phyloP scores from a whole-genome alignment of 2,888 invertebrate genomes.

The Arge pagana region DNA sequence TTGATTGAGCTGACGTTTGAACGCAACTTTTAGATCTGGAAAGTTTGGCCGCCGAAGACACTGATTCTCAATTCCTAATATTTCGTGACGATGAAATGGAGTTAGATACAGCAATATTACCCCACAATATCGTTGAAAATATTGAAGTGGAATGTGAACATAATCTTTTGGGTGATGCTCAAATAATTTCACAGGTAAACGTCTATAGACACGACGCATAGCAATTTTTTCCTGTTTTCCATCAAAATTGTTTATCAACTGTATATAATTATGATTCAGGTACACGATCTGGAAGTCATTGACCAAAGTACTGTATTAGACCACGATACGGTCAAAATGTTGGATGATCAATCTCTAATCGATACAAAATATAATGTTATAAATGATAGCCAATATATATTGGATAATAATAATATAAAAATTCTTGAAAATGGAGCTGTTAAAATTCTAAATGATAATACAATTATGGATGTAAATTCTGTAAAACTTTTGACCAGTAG shows the following conservation, averaged over 20 bases:
- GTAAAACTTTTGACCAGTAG: slow-evolving; percentile 44
- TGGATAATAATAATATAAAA: slow-evolving; percentile 46
- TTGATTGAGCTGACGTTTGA: slow-evolving; percentile 15
- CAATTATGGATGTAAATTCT: slow-evolving; percentile 44
- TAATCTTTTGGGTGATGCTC: slow-evolving; percentile 43
- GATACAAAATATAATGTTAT: slow-evolving; percentile 44
- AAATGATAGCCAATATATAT: slow-evolving; percentile 42
- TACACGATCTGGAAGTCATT: slow-evolving; percentile 48
- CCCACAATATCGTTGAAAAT: slow-evolving; percentile 44
- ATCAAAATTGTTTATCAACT: background rate
- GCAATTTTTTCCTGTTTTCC: background rate
- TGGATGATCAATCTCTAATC: slow-evolving; percentile 43
- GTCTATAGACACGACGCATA: slow-evolving; percentile 5
- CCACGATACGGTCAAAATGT: slow-evolving; percentile 41
- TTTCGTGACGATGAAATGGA: slow-evolving; percentile 52
- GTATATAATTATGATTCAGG: slow-evolving; percentile 29
- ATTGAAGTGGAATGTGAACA: slow-evolving; percentile 46
- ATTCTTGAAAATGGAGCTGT: slow-evolving; percentile 42
- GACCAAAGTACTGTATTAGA: slow-evolving; percentile 45
- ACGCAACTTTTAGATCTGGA: slow-evolving; percentile 44
- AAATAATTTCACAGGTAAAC: slow-evolving; percentile 48
- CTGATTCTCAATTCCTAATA: slow-evolving; percentile 49
- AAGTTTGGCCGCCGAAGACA: slow-evolving; percentile 45
- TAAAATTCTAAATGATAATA: slow-evolving; percentile 44
- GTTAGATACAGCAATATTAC: slow-evolving; percentile 47